phyloP scores from a whole-genome alignment of 2,888 invertebrate species.

The Seira sanloemensis region DNA sequence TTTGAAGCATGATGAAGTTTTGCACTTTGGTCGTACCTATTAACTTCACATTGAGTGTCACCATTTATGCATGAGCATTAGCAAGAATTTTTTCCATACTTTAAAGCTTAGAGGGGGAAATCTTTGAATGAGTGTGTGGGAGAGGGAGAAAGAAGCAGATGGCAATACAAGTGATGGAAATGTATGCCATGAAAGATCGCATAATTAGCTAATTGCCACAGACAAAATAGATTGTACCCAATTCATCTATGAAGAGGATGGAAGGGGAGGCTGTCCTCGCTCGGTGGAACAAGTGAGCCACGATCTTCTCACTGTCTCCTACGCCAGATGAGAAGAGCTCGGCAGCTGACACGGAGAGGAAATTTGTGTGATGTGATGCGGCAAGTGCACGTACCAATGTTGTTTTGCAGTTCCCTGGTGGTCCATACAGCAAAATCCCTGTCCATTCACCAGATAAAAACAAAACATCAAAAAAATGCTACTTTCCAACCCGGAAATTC shows the following conservation, averaged over 20 bases:
- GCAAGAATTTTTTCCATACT: too few relatives aligned
- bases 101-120: too few relatives aligned
- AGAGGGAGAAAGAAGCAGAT: background rate
- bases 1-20: too few relatives aligned
- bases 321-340: slow-evolving; percentile 82
- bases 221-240: slow-evolving; percentile 76
- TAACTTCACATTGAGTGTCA: slow-evolving; percentile 9
- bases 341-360: slow-evolving; percentile 80
- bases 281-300: slow-evolving; percentile 79
- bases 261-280: slow-evolving; percentile 80
- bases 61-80: too few relatives aligned
- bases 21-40: too few relatives aligned
- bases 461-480: slow-evolving; percentile 28
- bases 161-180: background rate
- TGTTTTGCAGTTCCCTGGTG: slow-evolving; percentile 83
- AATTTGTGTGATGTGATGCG: slow-evolving; percentile 78
- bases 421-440: slow-evolving; percentile 81
- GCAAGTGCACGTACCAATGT: slow-evolving; percentile 80
- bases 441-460: slow-evolving; percentile 43
- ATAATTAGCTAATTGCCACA: slow-evolving; percentile 64
- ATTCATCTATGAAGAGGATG: slow-evolving; percentile 82
- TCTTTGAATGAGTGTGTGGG: background rate
- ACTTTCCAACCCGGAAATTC: too few relatives aligned
- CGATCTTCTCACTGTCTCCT: slow-evolving; percentile 81
- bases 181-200: background rate